These are phyloP conservation scores for Cyprinodon brontotheroides DNA, from an alignment of 2,113 vertebrate genomes.

Conservation along the genomic window DNA sequence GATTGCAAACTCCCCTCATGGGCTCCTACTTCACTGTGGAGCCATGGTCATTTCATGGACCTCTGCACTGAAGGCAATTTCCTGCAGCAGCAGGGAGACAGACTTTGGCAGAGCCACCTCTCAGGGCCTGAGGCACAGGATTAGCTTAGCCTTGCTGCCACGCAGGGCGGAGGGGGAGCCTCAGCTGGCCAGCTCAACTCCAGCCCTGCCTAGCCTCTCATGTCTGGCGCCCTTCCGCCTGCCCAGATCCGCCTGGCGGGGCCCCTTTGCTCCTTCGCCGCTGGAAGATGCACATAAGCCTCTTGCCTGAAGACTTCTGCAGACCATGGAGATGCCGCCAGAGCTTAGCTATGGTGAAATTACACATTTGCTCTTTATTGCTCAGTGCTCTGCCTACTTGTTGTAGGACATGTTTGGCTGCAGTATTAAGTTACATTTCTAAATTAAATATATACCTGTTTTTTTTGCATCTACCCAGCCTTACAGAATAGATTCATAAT, in stretches of 20 bases:
- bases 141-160: constrained; percentile 75
- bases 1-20: constrained; percentile 34
- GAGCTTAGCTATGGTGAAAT: constrained; percentile 49
- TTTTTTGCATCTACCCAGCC: neutral
- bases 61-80: constrained; percentile 80
- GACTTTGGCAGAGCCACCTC: constrained; percentile 75
- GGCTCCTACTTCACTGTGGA: constrained; percentile 38
- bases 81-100: constrained; percentile 78
- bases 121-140: constrained; percentile 72
- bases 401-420: constrained; percentile 17
- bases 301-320: constrained; percentile 44
- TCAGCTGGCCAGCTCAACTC: constrained; percentile 57
- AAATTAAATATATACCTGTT: neutral
- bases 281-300: constrained; percentile 57
- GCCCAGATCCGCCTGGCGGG: constrained; percentile 49
- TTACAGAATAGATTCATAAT: neutral
- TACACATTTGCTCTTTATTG: constrained; percentile 20
- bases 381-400: constrained; percentile 25
- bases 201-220: constrained; percentile 57
- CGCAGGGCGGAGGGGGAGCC: constrained; percentile 71
- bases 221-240: constrained; percentile 59
- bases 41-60: constrained; percentile 67
- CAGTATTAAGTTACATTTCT: neutral
- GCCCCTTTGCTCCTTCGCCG: constrained; percentile 29
- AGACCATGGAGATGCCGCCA: constrained; percentile 31